Base-by-base conservation (phyloP, 2,113 vertebrate species). In the Xyrauchen texanus region DNA sequence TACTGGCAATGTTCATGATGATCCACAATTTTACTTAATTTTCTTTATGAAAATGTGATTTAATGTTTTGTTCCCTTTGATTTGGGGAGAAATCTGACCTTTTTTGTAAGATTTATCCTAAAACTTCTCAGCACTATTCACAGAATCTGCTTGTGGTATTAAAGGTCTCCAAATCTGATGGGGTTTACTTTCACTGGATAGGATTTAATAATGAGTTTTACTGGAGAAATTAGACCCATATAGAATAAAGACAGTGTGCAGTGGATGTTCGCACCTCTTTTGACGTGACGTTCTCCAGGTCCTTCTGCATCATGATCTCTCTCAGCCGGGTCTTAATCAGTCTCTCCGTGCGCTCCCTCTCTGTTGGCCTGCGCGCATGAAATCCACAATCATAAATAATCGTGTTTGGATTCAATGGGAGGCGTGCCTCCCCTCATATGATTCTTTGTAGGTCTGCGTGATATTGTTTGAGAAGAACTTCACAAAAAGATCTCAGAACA, bases 231-330 rank as follows among this genome's bases (percentile, higher is more conserved):
- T 34, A 34, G 21, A 34, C 1, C 21, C 21, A 34, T 34, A 34
- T 34, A 34, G 21, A 34, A 34, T 34, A 34, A 34, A 34, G 21
- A 34, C 21, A 34, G 21, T 34, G 21, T 34, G 21, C 21, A 1
- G 21, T 34, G 21, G 21, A 15, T 47, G 46, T 61, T 47, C 92
- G 84, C 89, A 98, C 97, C 95, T 99, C 96, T 88, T 99, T 99
- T 12, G 95, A 97, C 0, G 97, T 99, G 88, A 99, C 95, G 62
- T 99, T 99, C 86, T 99, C 98, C 93, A 99, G 90, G 90, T 99
- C 97, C 16, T 95, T 98, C 90, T 98, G 98, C 97, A 98, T 99
- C 98, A 99, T 99, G 78, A 99, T 98, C 89, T 99, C 98, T 64
- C 97, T 88, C 86, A 99, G 93, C 16, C 96, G 95, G 47, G 91